phyloP scores from a whole-genome alignment of 2,888 invertebrate species.

The Pemphredon lugubris region DNA sequence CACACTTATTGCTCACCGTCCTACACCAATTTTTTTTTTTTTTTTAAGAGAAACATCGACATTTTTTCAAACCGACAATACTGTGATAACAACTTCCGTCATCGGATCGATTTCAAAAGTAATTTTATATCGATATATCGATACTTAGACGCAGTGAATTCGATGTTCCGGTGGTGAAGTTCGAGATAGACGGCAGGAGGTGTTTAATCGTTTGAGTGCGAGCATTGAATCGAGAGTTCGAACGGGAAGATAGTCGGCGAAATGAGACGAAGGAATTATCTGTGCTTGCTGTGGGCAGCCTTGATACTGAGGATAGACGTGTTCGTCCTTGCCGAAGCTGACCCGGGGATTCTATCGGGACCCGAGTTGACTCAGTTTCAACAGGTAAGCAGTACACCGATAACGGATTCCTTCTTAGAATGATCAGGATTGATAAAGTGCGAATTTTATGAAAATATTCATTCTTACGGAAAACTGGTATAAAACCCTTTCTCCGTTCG shows the following conservation, averaged over 20 bases:
- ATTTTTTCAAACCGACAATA: too few species aligned
- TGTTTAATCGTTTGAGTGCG: constrained; percentile 10
- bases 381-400: constrained; percentile 63
- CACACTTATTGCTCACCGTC: too few species aligned
- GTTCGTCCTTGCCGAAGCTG: constrained; percentile 69
- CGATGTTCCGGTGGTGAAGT: constrained; percentile 56
- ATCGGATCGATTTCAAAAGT: too few species aligned
- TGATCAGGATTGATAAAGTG: too few species aligned
- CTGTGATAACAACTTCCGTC: too few species aligned
- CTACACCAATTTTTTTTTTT: too few species aligned
- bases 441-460: too few species aligned
- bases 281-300: constrained; percentile 67
- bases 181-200: constrained; percentile 14
- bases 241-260: constrained; percentile 28
- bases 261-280: constrained; percentile 67
- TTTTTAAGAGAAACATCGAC: too few species aligned
- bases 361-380: constrained; percentile 65
- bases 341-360: constrained; percentile 64
- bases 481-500: too few species aligned
- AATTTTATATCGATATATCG: too few species aligned
- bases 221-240: constrained; percentile 1
- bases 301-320: constrained; percentile 57
- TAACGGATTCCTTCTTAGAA: background rate
- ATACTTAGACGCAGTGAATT: too few species aligned
- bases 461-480: too few species aligned